Evolutionary conservation across 2,888 invertebrate species (phyloP).

Genomic region (Hirtodrosophila cameraria): DNA sequence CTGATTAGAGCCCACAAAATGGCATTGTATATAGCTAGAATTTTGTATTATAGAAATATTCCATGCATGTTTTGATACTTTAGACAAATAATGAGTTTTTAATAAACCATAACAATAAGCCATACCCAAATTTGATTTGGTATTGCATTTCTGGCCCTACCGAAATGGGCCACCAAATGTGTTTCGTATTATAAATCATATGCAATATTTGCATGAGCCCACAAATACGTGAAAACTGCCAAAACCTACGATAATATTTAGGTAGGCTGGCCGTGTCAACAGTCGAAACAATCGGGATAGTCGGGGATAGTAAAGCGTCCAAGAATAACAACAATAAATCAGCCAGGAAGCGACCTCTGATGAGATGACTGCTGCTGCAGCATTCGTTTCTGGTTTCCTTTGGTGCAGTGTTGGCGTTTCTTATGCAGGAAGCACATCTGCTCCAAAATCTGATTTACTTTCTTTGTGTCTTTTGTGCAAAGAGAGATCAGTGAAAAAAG

Average conservation of each 20-base stretch:
- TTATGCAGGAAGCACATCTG: conserved; percentile 63
- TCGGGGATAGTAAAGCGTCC: conserved; percentile 37
- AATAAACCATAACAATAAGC: conserved; percentile 55
- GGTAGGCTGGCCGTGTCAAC: conserved; percentile 70
- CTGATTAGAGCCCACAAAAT: conserved; percentile 48
- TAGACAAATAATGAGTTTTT: conserved; percentile 54
- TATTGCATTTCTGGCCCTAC: conserved; percentile 10
- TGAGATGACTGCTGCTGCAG: conserved; percentile 13
- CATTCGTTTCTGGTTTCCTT: conserved; percentile 13
- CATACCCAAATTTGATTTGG: conserved; percentile 30
- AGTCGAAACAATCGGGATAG: conserved; percentile 15
- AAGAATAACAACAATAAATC: conserved; percentile 48
- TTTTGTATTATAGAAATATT: conserved; percentile 24
- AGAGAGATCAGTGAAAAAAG: conserved; percentile 56
- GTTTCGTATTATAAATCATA: conserved; percentile 40
- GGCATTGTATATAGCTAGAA: conserved; percentile 11
- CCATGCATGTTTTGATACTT: conserved; percentile 54
- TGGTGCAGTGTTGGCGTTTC: conserved; percentile 22
- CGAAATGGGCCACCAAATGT: too few species aligned
- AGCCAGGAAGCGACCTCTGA: conserved; percentile 32
- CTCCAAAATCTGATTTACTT: conserved; percentile 77
- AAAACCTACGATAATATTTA: conserved; percentile 64
- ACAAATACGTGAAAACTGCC: conserved; percentile 8
- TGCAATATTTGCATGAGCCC: conserved; percentile 62
- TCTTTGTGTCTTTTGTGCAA: conserved; percentile 62